Evolutionary conservation across 2,113 vertebrate genomes (phyloP), one percentile per base, ranked within the genome.

Genomic region (Laticauda colubrina): DNA sequence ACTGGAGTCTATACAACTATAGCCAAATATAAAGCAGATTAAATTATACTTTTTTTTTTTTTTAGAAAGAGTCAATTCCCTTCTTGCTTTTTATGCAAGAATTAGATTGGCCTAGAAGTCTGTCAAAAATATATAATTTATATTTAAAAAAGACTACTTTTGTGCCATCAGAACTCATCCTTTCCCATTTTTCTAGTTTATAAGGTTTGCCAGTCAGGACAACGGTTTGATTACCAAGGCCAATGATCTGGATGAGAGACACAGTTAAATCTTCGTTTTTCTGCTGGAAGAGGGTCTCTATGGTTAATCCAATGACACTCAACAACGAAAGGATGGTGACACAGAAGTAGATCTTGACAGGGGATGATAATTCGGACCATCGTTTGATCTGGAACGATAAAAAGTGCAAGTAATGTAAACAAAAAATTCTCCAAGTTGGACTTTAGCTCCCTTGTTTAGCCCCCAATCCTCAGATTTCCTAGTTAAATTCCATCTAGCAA

Each of bases 241-340:
- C 98, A 45, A 99, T 95, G n/a, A 98, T 53, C 96, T 98, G 98
- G 94, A 98, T 98, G 3, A 98, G 96, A 64, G 98, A 98, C 39
- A 99, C 95, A 2, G 98, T 97, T 87, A 98, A 97, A 94, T 98
- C 97, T 89, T 98, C 98, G 57, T 95, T 96, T 10, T 90, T 95
- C 93, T 98, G 97, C 54, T 75, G 95, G 55, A 97, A 93, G 5
- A 98, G 96, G 1, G 97, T 98, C 95, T 92, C 94, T n/a, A 97
- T 6, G 8, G 98, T 98, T 86, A 98, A 94, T 89, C 97, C 97
- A 8, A 98, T 94, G 54, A 98, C 96, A 4, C 94, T 98, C 88
- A 98, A 90, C 92, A 98, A 97, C 3, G 98, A 98, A 64, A 95
- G 0, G 11, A 98, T 90, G 11, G 97, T 97, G 93, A 98, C 96